Evolutionary conservation across 2,113 vertebrate species (phyloP), one percentile per base, ranked within the genome.

Genomic region (Bubalus kerabau): DNA sequence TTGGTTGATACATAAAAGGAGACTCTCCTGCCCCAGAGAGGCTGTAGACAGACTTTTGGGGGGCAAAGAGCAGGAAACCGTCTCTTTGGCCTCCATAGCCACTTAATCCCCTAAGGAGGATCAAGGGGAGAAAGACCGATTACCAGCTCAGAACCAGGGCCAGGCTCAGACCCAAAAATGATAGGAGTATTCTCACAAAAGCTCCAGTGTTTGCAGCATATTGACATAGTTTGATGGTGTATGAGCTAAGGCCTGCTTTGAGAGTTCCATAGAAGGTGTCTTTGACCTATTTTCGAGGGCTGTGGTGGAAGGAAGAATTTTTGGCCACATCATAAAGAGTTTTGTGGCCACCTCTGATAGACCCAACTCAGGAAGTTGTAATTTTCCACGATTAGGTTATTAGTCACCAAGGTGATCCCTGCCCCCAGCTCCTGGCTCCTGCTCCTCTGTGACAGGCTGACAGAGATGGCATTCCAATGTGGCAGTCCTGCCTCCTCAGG

Each of bases 291-390:
- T 98, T 98, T 98, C 64, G 43, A 97, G 87, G 84, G 83, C 96
- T 98, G 98, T 95, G 98, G 98, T 97, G 28, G 91, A 90, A 95
- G 84, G 89, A 98, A 97, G 98, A 97, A 97, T 98, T 98, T 98
- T 97, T 96, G 95, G 98, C 90, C 95, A 97, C 97, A 98, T 98
- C 98, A 98, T 98, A 98, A 98, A 98, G 96, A 92, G 93, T 97
- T 97, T 96, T 98, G 98, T 96, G 98, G 98, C 95, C 67, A 98
- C 90, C 90, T 97, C 95, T 94, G 92, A 87, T 95, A 97, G 87
- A 97, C 87, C 85, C 50, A 83, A 76, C 95, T 98, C 98, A 98
- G 98, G 96, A 98, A 98, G 96, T 95, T 95, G 96, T 97, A 78
- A 98, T 98, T 98, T 98, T 98, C 98, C 98, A 98, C 74, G 13